Base-by-base conservation (phyloP, 2,888 invertebrate species). In the Athripsodes cinereus region DNA sequence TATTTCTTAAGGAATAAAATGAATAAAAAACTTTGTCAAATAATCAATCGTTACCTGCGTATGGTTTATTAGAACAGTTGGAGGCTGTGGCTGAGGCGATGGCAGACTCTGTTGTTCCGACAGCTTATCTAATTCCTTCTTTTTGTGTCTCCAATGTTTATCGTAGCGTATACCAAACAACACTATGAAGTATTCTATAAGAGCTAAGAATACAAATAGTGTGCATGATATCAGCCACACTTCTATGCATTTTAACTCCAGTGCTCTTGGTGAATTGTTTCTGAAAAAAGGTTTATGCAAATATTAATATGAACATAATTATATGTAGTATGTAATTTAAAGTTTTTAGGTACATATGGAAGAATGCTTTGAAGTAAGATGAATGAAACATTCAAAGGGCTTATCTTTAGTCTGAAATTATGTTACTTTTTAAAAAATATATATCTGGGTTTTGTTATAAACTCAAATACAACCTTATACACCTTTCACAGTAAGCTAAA, bases 181-280 rank as follows among this genome's bases (percentile, higher is more conserved):
- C 61, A 84, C 83, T 65, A 84, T 79, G 67, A 83, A 83, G 70
- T 83, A 84, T 69, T 84, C 84, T 67, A 84, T 73, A 53, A 84
- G 70, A 1, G 84, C 83, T 65, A 83, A 74, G 70, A 84, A 84
- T 63, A 83, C 84, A 71, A 84, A 84, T 66, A 83, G 71, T 48
- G 83, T 83, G 73, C 84, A 84, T 47, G 82, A 83, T 69, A 84
- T 82, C 68, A 84, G 73, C 84, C 84, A 84, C 64, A 84, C 83
- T 68, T 84, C 84, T 65, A 84, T 82, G 69, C 83, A 83, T 68
- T 83, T 83, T 59, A 83, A 69, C 69, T 83, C 83, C 55, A 83
- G 71, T 2, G 83, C 83, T 66, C 82, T 82, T 22, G 83, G 83
- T 22, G 83, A 84, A 70, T 83, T 83, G 69, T 83, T 82, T 69